Percentiles rank a stretch among this genome's conserved stretches.
phyloP scores from a whole-genome alignment of 2,113 vertebrate genomes.

The Callopanchax toddi region DNA sequence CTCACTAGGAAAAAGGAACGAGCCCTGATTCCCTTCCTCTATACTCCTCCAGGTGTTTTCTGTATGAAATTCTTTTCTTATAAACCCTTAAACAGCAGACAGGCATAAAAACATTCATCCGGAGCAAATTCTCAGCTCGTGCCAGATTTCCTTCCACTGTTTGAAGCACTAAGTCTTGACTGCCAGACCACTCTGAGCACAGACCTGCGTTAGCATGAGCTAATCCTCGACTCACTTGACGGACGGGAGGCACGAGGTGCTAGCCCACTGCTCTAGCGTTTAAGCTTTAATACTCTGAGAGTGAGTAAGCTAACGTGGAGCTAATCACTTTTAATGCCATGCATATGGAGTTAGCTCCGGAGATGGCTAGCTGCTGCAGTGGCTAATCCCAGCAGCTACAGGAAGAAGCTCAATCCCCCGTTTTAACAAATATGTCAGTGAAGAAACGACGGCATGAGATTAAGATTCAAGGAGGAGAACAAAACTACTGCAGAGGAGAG shows the following conservation, averaged over 20 bases:
- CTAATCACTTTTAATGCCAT: constrained; percentile 66
- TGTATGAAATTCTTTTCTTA: neutral
- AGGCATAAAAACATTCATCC: neutral
- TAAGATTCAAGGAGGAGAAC: constrained; percentile 40
- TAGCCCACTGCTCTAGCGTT: constrained; percentile 52
- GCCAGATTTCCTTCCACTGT: constrained; percentile 40
- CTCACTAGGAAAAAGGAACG: too few relatives aligned
- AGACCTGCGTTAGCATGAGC: constrained; percentile 39
- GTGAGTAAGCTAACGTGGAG: constrained; percentile 50
- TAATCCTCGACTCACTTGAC: constrained; percentile 49
- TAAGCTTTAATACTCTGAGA: constrained; percentile 61
- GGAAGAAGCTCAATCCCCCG: constrained; percentile 41
- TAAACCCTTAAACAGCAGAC: constrained; percentile 7
- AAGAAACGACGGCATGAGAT: constrained; percentile 40
- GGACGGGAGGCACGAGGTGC: constrained; percentile 39
- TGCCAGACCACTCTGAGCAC: constrained; percentile 6
- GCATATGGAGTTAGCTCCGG: constrained; percentile 31
- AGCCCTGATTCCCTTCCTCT: too few relatives aligned
- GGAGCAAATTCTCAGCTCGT: constrained; percentile 19
- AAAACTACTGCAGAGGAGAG: constrained; percentile 12
- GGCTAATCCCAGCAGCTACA: constrained; percentile 53
- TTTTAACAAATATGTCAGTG: constrained; percentile 57
- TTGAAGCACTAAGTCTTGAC: constrained; percentile 34
- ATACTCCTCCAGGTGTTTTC: neutral
- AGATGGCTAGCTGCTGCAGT: constrained; percentile 43